Evolutionary conservation across 2,888 invertebrate genomes (phyloP), one percentile per base, ranked within the genome.

Genomic region (Dastarcus helophoroides): DNA sequence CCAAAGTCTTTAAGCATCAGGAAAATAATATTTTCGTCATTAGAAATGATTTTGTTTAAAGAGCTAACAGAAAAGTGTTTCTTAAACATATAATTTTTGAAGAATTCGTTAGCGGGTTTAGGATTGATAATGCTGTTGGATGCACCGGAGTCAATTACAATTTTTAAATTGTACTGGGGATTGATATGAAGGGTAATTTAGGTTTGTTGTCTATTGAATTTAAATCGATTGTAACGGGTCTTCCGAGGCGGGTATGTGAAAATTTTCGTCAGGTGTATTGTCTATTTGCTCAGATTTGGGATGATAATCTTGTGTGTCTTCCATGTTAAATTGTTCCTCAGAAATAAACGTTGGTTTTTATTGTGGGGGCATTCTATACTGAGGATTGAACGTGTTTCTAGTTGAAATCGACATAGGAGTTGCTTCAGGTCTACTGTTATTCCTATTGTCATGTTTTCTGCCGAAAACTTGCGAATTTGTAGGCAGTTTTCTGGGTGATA

Each of bases 151-250:
- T 39, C 36, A 11, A 39, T 39, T 11, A 35, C 16, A 27, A 39
- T 26, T 37, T 39, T 39, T 15, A 34, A 22, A 22, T 37, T 25
- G 10, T 17, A 27, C 22, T 15, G 4, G 35, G 32, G 11, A 38
- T 19, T 22, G 25, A 23, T 12, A 40, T 35, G 15, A 41, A 38
- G 1, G 38, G 38, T 35, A 41, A 31, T 33, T 39, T 38, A 5
- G 40, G 37, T 33, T 35, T 36, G 9, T 27, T 36, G n/a, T 13
- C 13, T 2, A 41, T 25, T 6, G 31, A 22, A 29, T 37, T 37
- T 12, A 35, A 23, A 24, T 37, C 35, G 22, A 32, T n/a, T 5
- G 6, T 12, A 15, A 5, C 23, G 6, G 9, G 7, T n/a, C 25
- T 16, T 35, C 27, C 26, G 32, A 35, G 35, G 32, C 37, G 29